Evolutionary conservation across 2,797 vertebrate species (phyloP).

Genomic region (Sorex maritimensis): DNA sequence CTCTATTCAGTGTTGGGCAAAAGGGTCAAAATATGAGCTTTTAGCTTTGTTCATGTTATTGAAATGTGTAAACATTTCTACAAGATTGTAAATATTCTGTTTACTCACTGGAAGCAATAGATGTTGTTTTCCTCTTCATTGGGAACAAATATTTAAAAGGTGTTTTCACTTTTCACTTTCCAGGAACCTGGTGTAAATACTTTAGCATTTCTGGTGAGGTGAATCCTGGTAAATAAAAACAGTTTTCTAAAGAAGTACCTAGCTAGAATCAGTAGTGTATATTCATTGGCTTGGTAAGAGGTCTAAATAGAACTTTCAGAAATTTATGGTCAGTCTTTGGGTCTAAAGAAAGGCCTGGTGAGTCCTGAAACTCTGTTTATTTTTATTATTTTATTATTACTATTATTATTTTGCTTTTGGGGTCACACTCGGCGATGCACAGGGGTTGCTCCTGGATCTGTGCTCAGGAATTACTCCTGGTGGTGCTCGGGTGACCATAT

Average conservation of each 20-base stretch:
- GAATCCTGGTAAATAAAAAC: not conserved
- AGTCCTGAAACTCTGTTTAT: not conserved
- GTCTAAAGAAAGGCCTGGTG: not conserved
- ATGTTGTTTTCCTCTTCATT: not conserved
- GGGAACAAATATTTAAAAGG: conserved; percentile 1
- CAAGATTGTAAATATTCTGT: conserved; percentile 50
- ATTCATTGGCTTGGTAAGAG: too few relatives aligned
- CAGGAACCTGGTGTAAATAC: not conserved
- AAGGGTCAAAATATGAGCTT: conserved; percentile 38
- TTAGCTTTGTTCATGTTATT: conserved; percentile 30
- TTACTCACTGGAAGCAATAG: conserved; percentile 45
- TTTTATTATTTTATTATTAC: too few relatives aligned
- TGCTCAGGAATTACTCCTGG: too few relatives aligned
- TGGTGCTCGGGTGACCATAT: too few relatives aligned
- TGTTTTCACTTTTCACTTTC: not conserved
- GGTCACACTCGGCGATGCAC: too few relatives aligned
- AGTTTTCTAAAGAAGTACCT: not conserved
- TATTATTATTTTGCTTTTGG: too few relatives aligned
- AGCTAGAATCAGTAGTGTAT: accelerated
- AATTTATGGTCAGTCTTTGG: not conserved
- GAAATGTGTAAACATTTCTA: not conserved
- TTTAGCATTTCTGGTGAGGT: not conserved
- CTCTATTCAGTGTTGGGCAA: not conserved
- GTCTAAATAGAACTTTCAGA: not conserved
- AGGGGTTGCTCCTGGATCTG: too few relatives aligned